Base-by-base conservation (phyloP, 1,140 invertebrate species). In the Danaus melanippus region DNA sequence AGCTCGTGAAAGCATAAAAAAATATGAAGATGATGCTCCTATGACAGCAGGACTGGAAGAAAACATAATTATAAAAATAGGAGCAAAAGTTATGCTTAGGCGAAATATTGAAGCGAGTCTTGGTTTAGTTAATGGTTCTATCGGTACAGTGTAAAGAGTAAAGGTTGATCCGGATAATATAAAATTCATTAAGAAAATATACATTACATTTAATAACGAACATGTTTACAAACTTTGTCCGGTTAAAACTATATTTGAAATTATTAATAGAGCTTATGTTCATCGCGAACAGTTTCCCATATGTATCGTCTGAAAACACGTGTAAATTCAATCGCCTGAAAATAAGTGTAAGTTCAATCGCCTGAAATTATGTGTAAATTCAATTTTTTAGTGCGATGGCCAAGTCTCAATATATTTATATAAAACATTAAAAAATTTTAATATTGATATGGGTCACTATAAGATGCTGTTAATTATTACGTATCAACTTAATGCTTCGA, bases 1-100 rank as follows among this genome's bases (percentile, higher is more conserved):
- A 58, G 60, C 57, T 46, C 51, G 53, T 21, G 55, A 51, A 43
- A 42, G 10, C 10, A 39, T 69, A 53, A 12, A 64, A 63, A 58
- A 64, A 49, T 61, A 66, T 56, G 59, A 69, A 56, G 67, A 66
- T 8, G 52, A 69, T 66, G 54, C 55, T 17, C 60, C 57, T 50
- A 58, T 61, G 57, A 65, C 60, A 15, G 63, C 63, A 12, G 60
- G 63, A 0, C 44, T 61, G 12, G 60, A 62, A 62, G 42, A 66
- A 46, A 63, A 39, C 9, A 61, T 67, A 61, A 53, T 59, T 46
- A 63, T 67, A 39, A 64, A 71, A 63, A 53, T 49, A 43, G 53
- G 60, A 53, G 60, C 45, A 39, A 63, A 61, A 63, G 60, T 69
- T 0, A 66, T 69, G 66, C 12, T 63, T 10, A 58, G 55, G 39